These are phyloP conservation scores for Thalassoma bifasciatum DNA, from an alignment of 2,113 vertebrate genomes.

Conservation along the genomic window DNA sequence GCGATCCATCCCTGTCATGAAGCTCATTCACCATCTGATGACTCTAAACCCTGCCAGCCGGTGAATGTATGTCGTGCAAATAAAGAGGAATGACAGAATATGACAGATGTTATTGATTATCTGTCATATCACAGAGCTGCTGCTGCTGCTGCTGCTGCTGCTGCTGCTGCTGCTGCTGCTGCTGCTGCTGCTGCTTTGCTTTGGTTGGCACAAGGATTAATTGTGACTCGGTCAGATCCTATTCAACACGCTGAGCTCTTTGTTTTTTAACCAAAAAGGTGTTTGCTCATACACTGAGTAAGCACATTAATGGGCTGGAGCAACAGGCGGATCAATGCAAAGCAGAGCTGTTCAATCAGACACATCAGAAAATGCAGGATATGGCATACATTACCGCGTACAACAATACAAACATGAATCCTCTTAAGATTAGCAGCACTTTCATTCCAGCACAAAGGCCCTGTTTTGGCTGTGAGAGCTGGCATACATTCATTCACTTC, in stretches of 20 bases:
- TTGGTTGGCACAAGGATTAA: slow-evolving; percentile 22
- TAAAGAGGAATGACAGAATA: slow-evolving; percentile 25
- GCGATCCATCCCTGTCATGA: slow-evolving; percentile 33
- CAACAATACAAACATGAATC: slow-evolving; percentile 34
- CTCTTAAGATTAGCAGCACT: slow-evolving; percentile 23
- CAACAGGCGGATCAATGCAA: slow-evolving; percentile 48
- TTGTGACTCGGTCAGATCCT: slow-evolving; percentile 43
- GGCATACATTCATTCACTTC: slow-evolving; percentile 30
- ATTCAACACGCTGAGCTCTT: slow-evolving; percentile 26
- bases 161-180: too few species aligned
- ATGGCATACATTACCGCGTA: slow-evolving; percentile 20
- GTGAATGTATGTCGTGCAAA: slow-evolving; percentile 33
- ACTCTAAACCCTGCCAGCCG: slow-evolving; percentile 6
- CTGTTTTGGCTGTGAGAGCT: slow-evolving; percentile 34
- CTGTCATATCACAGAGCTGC: slow-evolving; percentile 48
- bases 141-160: slow-evolving; percentile 16
- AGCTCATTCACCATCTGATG: slow-evolving; percentile 33
- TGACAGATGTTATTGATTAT: slow-evolving; percentile 55
- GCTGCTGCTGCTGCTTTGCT: slow-evolving; percentile 9
- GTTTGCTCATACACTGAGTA: slow-evolving; percentile 9
- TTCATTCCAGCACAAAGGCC: slow-evolving; percentile 36
- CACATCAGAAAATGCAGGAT: slow-evolving; percentile 35
- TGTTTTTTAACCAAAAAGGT: slow-evolving; percentile 32
- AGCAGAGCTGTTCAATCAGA: slow-evolving; percentile 21
- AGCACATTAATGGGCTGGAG: slow-evolving; percentile 22